Percentiles rank a stretch among this genome's conserved stretches.
Conservation (phyloP, 2,797 vertebrate genomes). For the Stomatorhinus walkeri region DNA sequence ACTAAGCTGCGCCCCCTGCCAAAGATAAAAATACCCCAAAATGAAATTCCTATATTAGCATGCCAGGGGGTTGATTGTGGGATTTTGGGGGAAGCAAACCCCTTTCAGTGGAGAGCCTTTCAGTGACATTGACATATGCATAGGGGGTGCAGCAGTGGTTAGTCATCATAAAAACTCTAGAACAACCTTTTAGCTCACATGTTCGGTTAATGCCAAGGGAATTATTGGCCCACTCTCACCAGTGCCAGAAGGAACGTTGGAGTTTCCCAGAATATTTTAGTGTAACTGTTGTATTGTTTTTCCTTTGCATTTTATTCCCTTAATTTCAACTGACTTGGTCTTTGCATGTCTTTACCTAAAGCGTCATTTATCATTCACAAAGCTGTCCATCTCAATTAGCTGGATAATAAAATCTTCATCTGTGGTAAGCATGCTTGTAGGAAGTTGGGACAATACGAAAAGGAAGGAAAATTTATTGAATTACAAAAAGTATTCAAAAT, state of each 20-base stretch:
- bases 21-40: background rate
- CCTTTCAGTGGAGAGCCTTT: background rate
- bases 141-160: background rate
- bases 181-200: background rate
- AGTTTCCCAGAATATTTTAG: background rate
- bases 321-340: background rate
- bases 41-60: background rate
- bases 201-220: background rate
- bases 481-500: background rate
- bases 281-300: background rate
- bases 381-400: background rate
- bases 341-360: background rate
- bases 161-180: background rate
- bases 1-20: too few relatives aligned
- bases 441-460: background rate
- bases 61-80: background rate
- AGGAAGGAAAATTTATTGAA: background rate
- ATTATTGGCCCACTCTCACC: background rate
- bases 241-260: background rate
- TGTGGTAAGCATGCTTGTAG: background rate
- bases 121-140: background rate
- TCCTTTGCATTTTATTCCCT: background rate
- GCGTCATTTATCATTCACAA: background rate
- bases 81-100: background rate
- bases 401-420: background rate